phyloP scores from a whole-genome alignment of 2,113 vertebrate species.

The Cochlearius cochlearius region DNA sequence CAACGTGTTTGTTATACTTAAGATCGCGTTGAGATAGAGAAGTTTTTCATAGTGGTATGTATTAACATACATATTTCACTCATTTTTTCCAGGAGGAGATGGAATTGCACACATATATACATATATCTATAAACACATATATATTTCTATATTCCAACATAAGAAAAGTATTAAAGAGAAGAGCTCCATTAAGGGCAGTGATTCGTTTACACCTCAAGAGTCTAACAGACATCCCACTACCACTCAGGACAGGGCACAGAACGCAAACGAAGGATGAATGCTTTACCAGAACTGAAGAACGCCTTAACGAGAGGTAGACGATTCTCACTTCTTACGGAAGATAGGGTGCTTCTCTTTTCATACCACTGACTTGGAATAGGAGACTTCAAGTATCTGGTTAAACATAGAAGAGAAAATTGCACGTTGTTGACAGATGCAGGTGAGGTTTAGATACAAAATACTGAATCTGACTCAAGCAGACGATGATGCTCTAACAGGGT shows the following conservation, averaged over 20 bases:
- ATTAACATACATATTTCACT: not conserved
- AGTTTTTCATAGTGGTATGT: not conserved
- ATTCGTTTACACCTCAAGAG: conserved; percentile 50
- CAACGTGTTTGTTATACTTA: not conserved
- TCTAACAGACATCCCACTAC: conserved; percentile 15
- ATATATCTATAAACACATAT: accelerated
- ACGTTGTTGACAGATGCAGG: not conserved
- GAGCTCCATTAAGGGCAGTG: conserved; percentile 12
- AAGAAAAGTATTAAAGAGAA: conserved; percentile 1
- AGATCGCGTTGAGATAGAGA: not conserved
- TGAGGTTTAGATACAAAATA: not conserved
- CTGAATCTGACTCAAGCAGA: not conserved
- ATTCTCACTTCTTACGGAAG: not conserved
- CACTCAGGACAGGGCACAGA: not conserved
- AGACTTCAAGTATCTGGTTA: not conserved
- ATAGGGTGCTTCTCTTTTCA: not conserved
- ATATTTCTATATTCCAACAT: not conserved
- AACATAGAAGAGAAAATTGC: not conserved
- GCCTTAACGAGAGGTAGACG: not conserved
- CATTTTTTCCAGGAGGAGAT: not conserved
- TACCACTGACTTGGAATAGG: not conserved
- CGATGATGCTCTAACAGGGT: not conserved
- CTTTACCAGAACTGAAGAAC: not conserved
- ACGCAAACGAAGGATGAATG: not conserved
- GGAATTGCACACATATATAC: accelerated